Evolutionary conservation across 2,888 invertebrate species (phyloP).

Genomic region (Hemicrepidius hirtus): DNA sequence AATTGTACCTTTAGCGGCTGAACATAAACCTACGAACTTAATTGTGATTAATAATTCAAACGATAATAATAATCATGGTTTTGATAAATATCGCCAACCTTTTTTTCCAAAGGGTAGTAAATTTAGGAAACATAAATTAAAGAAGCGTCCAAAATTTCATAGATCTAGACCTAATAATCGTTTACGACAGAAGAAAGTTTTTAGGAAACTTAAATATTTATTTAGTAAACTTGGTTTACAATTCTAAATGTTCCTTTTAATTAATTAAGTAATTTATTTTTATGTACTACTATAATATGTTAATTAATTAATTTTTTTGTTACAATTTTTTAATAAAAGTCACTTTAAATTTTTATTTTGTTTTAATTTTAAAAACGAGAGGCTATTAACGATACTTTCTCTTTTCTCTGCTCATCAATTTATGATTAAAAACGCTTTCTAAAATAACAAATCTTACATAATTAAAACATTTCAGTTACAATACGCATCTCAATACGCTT

Average conservation of each 20-base stretch:
- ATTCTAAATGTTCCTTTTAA: neutral
- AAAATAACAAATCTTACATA: neutral
- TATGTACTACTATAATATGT: neutral
- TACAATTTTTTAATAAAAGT: neutral
- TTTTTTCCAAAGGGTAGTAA: slow-evolving; percentile 2
- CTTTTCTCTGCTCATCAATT: neutral
- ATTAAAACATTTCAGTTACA: slow-evolving; percentile 61
- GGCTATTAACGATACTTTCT: neutral
- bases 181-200: neutral
- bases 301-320: slow-evolving; percentile 3
- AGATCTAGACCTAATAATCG: too few relatives aligned
- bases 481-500: slow-evolving; percentile 72
- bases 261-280: slow-evolving; percentile 5
- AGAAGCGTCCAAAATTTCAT: slow-evolving; percentile 2
- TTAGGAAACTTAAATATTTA: slow-evolving; percentile 11
- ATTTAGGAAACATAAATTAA: neutral
- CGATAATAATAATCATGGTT: slow-evolving; percentile 30
- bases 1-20: neutral
- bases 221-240: slow-evolving; percentile 14
- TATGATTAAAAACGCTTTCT: slow-evolving; percentile 7
- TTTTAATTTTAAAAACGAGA: too few relatives aligned
- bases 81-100: neutral
- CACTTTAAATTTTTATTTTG: too few relatives aligned
- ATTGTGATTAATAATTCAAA: slow-evolving; percentile 64
- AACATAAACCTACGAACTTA: slow-evolving; percentile 50